phyloP scores from a whole-genome alignment of 2,797 vertebrate genomes.

The Champsocephalus esox region DNA sequence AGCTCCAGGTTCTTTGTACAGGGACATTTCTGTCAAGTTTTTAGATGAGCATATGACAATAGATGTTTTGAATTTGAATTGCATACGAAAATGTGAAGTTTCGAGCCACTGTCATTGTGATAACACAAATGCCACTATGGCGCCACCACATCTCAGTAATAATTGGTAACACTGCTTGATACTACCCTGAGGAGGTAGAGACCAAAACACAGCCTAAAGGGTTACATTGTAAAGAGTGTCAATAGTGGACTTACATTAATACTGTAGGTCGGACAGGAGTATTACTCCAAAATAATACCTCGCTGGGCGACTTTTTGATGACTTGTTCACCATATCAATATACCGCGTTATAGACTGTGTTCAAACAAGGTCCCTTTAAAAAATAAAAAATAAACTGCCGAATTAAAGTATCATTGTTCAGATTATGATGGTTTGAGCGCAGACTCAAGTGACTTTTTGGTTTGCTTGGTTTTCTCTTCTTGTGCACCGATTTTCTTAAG shows the following conservation, averaged over 20 bases:
- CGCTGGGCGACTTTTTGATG: not conserved
- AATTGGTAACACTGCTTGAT: not conserved
- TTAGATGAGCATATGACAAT: too few species aligned
- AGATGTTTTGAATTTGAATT: too few species aligned
- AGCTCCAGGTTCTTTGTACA: not conserved
- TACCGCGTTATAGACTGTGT: not conserved
- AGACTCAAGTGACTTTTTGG: too few species aligned
- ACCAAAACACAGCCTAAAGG: not conserved
- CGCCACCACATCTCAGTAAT: too few species aligned
- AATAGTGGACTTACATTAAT: not conserved
- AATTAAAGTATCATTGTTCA: conserved; percentile 1
- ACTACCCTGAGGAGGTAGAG: not conserved
- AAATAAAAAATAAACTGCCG: conserved; percentile 2
- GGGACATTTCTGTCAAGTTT: too few species aligned
- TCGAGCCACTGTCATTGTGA: too few species aligned
- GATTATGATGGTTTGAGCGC: not conserved
- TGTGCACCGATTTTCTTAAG: too few species aligned
- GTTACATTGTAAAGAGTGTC: not conserved
- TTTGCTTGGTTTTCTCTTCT: too few species aligned
- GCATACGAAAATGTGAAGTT: too few species aligned
- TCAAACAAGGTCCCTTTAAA: not conserved
- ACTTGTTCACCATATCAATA: not conserved
- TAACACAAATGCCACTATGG: too few species aligned
- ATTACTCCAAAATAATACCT: not conserved
- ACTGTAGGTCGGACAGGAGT: not conserved